Percentiles rank a stretch among this genome's conserved stretches.
Conservation (phyloP, 1,140 invertebrate species). For the Potamilus streckersoni region DNA sequence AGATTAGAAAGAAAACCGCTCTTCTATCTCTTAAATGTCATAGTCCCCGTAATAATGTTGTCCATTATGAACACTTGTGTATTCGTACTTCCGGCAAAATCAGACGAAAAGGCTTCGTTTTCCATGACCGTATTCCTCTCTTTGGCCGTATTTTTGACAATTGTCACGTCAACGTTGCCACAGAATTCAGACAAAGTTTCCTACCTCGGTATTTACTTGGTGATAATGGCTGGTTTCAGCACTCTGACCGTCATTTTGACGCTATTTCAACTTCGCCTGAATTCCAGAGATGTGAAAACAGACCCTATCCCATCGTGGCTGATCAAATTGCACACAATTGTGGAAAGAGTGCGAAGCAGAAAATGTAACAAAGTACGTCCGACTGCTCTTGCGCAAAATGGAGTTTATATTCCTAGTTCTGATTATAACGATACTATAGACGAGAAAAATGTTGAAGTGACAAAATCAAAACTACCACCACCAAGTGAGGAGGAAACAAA, state of each 20-base stretch:
- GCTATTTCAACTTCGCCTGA: not conserved
- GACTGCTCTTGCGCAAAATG: not conserved
- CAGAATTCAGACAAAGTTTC: too few relatives aligned
- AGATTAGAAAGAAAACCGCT: constrained; percentile 25
- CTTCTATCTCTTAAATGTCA: constrained; percentile 22
- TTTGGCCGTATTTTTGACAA: too few relatives aligned
- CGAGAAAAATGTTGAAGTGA: constrained; percentile 1
- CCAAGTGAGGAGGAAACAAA: not conserved
- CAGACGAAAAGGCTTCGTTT: constrained; percentile 18
- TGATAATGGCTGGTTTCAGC: too few relatives aligned
- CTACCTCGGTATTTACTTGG: too few relatives aligned
- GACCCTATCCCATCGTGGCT: not conserved
- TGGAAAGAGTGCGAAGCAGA: not conserved
- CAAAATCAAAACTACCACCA: not conserved
- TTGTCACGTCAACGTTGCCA: too few relatives aligned
- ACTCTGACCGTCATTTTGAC: too few relatives aligned
- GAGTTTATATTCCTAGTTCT: not conserved
- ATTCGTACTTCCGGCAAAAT: constrained; percentile 22
- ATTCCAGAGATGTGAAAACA: not conserved
- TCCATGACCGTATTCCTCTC: constrained; percentile 6
- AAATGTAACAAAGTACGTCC: not conserved
- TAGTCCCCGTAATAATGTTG: constrained; percentile 28
- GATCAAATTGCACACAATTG: not conserved
- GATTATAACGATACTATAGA: not conserved
- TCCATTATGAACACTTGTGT: constrained; percentile 19